phyloP scores from a whole-genome alignment of 2,113 vertebrate genomes.

The Chlorocebus sabaeus region DNA sequence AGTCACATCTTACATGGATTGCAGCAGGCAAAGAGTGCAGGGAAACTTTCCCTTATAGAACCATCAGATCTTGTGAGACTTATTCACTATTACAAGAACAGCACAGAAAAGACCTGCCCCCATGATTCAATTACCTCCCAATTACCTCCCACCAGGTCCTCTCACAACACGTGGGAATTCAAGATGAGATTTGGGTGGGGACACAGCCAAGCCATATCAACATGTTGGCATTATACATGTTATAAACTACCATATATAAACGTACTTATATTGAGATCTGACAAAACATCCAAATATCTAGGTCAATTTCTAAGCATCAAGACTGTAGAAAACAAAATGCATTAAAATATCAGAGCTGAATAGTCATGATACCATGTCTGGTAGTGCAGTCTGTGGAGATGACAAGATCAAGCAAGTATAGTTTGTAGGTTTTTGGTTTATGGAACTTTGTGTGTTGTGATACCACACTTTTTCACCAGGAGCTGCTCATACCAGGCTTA shows the following conservation, averaged over 20 bases:
- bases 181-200: too few relatives aligned
- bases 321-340: neutral
- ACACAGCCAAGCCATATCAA: neutral
- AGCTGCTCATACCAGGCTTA: neutral
- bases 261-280: neutral
- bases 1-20: too few relatives aligned
- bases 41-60: too few relatives aligned
- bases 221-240: neutral
- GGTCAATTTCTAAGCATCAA: neutral
- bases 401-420: neutral
- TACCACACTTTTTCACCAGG: neutral
- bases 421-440: neutral
- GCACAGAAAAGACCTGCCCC: too few relatives aligned
- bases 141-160: too few relatives aligned
- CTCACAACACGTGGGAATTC: too few relatives aligned
- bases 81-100: too few relatives aligned
- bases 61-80: too few relatives aligned
- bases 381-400: neutral
- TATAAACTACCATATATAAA: neutral
- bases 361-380: neutral
- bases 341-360: neutral
- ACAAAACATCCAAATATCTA: neutral
- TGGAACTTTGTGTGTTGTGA: neutral
- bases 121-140: too few relatives aligned
- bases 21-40: too few relatives aligned